These are phyloP conservation scores for Sula dactylatra DNA, from an alignment of 2,113 vertebrate genomes.

Conservation along the genomic window DNA sequence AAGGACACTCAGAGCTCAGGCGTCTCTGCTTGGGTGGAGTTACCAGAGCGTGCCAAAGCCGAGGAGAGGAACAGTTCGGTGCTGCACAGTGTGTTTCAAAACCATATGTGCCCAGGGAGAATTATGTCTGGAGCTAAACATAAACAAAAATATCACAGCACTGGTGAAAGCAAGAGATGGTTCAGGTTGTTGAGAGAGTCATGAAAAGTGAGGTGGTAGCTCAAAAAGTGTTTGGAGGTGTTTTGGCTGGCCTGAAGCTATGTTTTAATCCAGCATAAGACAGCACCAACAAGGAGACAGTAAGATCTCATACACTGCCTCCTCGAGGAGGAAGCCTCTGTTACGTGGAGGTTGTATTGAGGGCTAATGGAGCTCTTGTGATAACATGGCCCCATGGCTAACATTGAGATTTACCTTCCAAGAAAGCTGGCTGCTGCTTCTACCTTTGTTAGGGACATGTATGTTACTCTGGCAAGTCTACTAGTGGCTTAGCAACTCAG, in stretches of 20 bases:
- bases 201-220: not conserved
- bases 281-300: not conserved
- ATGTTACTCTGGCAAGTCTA: not conserved
- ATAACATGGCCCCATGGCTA: not conserved
- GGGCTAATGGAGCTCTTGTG: not conserved
- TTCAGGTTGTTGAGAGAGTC: not conserved
- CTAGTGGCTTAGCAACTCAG: not conserved
- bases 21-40: not conserved
- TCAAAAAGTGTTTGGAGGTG: not conserved
- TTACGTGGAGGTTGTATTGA: not conserved
- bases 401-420: not conserved
- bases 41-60: not conserved
- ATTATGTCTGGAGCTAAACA: not conserved
- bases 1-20: not conserved
- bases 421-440: not conserved
- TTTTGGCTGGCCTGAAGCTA: not conserved
- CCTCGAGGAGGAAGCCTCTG: not conserved
- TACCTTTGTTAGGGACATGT: not conserved
- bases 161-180: not conserved
- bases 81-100: not conserved
- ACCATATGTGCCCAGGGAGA: not conserved
- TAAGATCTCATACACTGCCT: not conserved
- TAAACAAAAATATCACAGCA: not conserved
- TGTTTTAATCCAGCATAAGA: not conserved
- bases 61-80: not conserved